Evolutionary conservation across 2,888 invertebrate species (phyloP), one percentile per base, ranked within the genome.

Genomic region (Noctua fimbriata): DNA sequence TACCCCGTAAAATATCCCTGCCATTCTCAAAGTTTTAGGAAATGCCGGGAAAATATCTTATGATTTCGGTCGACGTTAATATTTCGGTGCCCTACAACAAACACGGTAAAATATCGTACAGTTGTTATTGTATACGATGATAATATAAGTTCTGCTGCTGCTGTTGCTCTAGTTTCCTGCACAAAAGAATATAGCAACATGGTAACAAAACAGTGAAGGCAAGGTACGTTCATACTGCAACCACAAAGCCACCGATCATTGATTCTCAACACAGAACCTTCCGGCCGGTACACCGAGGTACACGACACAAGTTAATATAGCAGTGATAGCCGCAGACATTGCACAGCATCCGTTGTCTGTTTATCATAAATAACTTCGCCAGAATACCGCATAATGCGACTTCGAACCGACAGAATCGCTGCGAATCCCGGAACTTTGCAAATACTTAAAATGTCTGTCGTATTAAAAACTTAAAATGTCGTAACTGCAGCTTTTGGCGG

Each of bases 1-100:
- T 69, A 47, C 28, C 49, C 16, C 21, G 49, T 80, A 65, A 75
- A 85, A 76, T 75, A 83, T 73, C 12, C 18, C 44, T 21, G 28
- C 63, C 52, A 69, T 63, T 70, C 76, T 52, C 44, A 67, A 52
- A 49, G 60, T 74, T 79, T 24, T 63, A 49, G 47, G 63, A 74
- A 85, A 74, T 49, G 24, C 28, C 21, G 63, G 21, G 28, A 69
- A 80, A 84, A 84, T 79, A 84, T 72, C 60, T 75, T 44, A 75
- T 85, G 49, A 80, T 85, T 85, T 75, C 16, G 44, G 55, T 69
- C 52, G 70, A 67, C 73, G 52, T 71, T 66, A 73, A 84, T 73
- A 65, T 65, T 82, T 79, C 28, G n/a, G 47, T n/a, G 21, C 47
- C 47, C 55, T 28, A 69, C 36, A 65, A 82, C 41, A 55, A 72